Base-by-base conservation (phyloP, 2,113 vertebrate species). In the Sander lucioperca region DNA sequence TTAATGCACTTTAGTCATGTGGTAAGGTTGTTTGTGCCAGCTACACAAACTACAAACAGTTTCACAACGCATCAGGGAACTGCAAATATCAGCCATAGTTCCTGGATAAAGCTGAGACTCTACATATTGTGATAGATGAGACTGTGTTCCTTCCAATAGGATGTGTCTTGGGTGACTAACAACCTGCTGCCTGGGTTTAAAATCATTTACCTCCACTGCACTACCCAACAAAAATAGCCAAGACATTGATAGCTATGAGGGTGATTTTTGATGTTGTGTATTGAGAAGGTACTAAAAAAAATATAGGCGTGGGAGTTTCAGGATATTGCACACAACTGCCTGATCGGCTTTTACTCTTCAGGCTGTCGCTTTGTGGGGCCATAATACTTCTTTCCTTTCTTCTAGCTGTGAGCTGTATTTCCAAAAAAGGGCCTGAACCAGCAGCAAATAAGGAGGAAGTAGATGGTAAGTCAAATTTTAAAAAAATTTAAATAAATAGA, bases 401-500 rank as follows among this genome's bases (percentile, higher is more conserved):
- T 94, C 13, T 88, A 99, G 98, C 93, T 71, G 94, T 95, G 65
- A 96, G 96, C 90, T 99, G 97, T 90, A 96, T 99, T 83, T 92
- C 96, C 27, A 98, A 96, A 93, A 99, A 97, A 90, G 90, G 92
- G 15, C 85, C 95, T 25, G 98, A 99, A 82, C 89, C 96, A 30
- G 93, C 93, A 80, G 85, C 95, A 58, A 95, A 93, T 74, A 93
- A 95, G 85, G 95, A 97, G 62, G 97, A 99, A 16, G 90, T 92
- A 50, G 98, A 99, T 0, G 98, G 97, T 97, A 76, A 94, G 48
- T 65, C 19, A 33, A 33, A 57, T 75, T 11, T 19, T 12, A 91
- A 9, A 33, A 30, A 36, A 27, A 58, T 18, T 36, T 53, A 1
- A 79, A 57, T 61, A 14, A 43, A 23, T 53, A 10, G 2, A 0